phyloP scores from a whole-genome alignment of 1,140 invertebrate genomes.

The Heliconius himera region DNA sequence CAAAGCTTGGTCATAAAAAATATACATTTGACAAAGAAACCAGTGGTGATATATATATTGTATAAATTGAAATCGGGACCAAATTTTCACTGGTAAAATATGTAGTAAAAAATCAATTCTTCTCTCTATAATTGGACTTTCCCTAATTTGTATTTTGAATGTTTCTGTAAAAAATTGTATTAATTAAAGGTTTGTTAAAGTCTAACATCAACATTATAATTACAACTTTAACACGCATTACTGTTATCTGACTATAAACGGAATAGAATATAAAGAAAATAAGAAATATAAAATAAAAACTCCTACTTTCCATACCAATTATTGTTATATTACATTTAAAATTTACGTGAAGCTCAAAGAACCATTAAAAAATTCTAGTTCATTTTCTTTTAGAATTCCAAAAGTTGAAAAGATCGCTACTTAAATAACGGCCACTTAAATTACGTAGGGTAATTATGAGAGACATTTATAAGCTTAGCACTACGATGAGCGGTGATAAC shows the following conservation, averaged over 20 bases:
- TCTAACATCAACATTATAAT: neutral
- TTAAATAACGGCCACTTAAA: slow-evolving; percentile 19
- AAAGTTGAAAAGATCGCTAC: slow-evolving; percentile 17
- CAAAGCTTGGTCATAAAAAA: too few relatives aligned
- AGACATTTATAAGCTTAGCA: slow-evolving; percentile 20
- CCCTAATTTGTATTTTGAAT: neutral
- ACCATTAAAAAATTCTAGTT: neutral
- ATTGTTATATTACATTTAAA: neutral
- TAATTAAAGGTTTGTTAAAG: neutral
- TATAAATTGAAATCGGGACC: too few relatives aligned
- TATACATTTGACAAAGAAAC: too few relatives aligned
- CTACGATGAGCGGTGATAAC: slow-evolving; percentile 16
- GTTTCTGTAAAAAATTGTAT: neutral
- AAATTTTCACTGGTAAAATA: too few relatives aligned
- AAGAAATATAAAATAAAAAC: neutral
- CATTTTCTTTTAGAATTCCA: slow-evolving; percentile 16
- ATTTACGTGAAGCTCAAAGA: neutral
- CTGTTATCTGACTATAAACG: neutral
- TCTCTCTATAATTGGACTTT: too few relatives aligned
- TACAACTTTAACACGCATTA: neutral
- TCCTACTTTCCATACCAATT: neutral
- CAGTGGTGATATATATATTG: too few relatives aligned
- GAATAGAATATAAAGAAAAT: neutral
- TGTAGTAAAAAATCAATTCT: too few relatives aligned
- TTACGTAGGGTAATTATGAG: slow-evolving; percentile 18